These are phyloP conservation scores for Acrobasis consociella DNA, from an alignment of 2,888 invertebrate species.

Conservation along the genomic window DNA sequence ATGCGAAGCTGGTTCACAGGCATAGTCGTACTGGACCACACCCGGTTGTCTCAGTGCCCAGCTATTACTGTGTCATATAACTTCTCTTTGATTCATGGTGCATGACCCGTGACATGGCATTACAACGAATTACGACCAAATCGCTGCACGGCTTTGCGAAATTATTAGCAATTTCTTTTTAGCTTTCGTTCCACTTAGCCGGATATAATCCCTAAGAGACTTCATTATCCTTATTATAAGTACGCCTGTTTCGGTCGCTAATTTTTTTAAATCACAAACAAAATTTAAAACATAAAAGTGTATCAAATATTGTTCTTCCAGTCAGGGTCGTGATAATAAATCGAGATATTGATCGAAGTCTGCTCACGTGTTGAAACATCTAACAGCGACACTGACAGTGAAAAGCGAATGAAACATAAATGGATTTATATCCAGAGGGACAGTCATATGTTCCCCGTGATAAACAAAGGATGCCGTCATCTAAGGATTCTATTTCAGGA, in stretches of 20 bases:
- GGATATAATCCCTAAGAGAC: background rate
- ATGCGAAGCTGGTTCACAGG: slow-evolving; percentile 17
- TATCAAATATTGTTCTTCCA: background rate
- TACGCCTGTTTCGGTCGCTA: no score
- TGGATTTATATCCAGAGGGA: slow-evolving; percentile 13
- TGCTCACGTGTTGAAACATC: background rate
- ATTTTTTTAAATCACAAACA: no score
- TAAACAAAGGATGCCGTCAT: slow-evolving; percentile 18
- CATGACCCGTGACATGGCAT: slow-evolving; percentile 5
- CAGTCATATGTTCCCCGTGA: slow-evolving; percentile 17
- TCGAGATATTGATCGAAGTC: background rate
- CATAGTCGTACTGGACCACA: slow-evolving; percentile 9
- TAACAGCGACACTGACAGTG: slow-evolving; percentile 10
- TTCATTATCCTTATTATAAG: no score
- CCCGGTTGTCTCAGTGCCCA: background rate
- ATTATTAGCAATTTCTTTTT: background rate
- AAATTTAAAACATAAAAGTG: background rate
- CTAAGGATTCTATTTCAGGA: slow-evolving; percentile 31
- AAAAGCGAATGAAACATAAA: slow-evolving; percentile 5
- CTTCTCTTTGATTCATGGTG: slow-evolving; percentile 5
- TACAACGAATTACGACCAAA: background rate
- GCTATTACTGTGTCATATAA: slow-evolving; percentile 15
- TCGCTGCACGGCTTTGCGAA: background rate
- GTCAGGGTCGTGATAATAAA: background rate
- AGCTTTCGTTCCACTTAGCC: background rate